Percentiles rank a stretch among this genome's conserved stretches.
These are phyloP conservation scores for Pseudochaenichthys georgianus DNA, from an alignment of 2,797 vertebrate species.

Conservation along the genomic window DNA sequence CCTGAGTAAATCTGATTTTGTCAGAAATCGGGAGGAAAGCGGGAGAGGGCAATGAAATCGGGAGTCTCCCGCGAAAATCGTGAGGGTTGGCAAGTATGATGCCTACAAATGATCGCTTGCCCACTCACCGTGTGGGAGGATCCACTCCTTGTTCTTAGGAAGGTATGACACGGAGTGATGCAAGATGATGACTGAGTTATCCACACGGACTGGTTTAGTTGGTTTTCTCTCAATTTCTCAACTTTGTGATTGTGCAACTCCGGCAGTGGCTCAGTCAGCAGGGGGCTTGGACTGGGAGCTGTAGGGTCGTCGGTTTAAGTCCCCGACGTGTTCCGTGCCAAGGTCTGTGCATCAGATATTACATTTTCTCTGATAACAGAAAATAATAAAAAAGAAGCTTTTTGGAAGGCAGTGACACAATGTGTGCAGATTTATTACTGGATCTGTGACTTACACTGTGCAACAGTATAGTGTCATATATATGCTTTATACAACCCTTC, in stretches of 20 bases:
- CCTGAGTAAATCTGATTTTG: no score
- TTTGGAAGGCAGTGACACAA: constrained; percentile 72
- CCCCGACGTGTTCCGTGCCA: no score
- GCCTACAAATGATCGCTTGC: not conserved
- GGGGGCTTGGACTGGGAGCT: no score
- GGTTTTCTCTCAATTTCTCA: constrained; percentile 28
- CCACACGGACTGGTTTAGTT: constrained; percentile 36
- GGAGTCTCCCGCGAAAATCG: no score
- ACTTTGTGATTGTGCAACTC: not conserved
- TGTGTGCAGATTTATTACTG: constrained; percentile 74
- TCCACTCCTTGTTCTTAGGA: not conserved
- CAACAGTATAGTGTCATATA: constrained; percentile 64
- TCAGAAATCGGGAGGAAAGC: no score
- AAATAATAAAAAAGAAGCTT: not conserved
- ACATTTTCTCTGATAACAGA: not conserved
- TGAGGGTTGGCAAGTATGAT: no score
- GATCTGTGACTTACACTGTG: constrained; percentile 65
- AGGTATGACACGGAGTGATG: not conserved
- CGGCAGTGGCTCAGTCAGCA: not conserved
- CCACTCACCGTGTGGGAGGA: not conserved
- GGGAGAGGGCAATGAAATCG: no score
- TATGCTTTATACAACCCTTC: constrained; percentile 51
- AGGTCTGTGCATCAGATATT: not conserved
- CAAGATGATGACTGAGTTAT: not conserved
- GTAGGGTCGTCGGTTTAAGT: no score